Percentiles rank a stretch among this genome's conserved stretches.
Conservation (phyloP, 2,888 invertebrate species). For the Hedya salicella region DNA sequence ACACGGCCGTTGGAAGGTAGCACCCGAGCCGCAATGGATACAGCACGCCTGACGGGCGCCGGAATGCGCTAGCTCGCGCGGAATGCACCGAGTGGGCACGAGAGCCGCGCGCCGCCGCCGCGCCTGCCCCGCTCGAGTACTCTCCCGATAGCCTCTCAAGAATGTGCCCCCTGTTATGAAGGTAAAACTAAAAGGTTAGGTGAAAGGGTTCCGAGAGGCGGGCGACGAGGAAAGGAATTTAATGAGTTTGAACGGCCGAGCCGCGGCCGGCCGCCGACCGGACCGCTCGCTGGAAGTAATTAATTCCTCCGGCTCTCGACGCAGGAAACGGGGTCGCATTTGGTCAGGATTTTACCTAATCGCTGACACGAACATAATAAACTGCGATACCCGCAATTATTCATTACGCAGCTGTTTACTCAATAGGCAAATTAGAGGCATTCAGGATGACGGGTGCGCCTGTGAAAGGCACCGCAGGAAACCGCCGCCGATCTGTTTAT, state of each 20-base stretch:
- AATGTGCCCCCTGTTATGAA: slow-evolving; percentile 37
- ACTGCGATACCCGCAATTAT: slow-evolving; percentile 19
- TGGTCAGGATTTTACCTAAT: slow-evolving; percentile 22
- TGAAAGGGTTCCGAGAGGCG: slow-evolving; percentile 31
- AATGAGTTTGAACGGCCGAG: slow-evolving; percentile 32
- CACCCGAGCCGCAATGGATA: not conserved
- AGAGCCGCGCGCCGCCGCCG: slow-evolving; percentile 4
- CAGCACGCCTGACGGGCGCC: not conserved
- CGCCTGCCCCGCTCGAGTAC: slow-evolving; percentile 9
- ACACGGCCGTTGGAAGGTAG: not conserved
- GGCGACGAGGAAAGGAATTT: slow-evolving; percentile 34
- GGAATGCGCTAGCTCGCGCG: not conserved
- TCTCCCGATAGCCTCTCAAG: slow-evolving; percentile 30
- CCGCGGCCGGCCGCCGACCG: slow-evolving; percentile 8
- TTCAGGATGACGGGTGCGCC: not conserved
- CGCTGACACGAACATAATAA: slow-evolving; percentile 20
- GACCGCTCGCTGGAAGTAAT: slow-evolving; percentile 20
- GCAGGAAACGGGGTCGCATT: slow-evolving; percentile 12
- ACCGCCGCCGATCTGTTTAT: not conserved
- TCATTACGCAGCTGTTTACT: slow-evolving; percentile 19
- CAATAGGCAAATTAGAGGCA: slow-evolving; percentile 13
- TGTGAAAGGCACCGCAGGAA: not conserved
- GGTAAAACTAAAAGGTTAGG: slow-evolving; percentile 40
- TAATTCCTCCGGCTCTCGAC: slow-evolving; percentile 23
- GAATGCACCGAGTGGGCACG: no score